Conservation (phyloP, 1,140 invertebrate species). For the Lysiphlebus fabarum region DNA sequence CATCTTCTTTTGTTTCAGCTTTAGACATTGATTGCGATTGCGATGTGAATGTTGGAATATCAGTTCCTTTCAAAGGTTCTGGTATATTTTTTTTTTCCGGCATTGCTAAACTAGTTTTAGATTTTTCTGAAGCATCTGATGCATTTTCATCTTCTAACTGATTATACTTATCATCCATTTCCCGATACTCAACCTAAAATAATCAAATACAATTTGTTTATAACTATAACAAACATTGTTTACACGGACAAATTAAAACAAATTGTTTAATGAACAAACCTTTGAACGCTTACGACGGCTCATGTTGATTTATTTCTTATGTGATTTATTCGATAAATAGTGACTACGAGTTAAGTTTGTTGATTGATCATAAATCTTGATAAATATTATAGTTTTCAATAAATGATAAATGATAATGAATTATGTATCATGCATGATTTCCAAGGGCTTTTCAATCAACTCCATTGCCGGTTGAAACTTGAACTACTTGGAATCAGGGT, state of each 20-base stretch:
- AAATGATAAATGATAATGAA: too few relatives aligned
- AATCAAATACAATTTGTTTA: conserved; percentile 9
- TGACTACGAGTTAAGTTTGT: too few relatives aligned
- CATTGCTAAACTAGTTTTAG: conserved; percentile 55
- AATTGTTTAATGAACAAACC: conserved; percentile 43
- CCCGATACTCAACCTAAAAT: conserved; percentile 63
- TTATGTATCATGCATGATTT: too few relatives aligned
- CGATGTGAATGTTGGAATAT: conserved; percentile 33
- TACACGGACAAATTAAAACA: background rate
- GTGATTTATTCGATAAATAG: too few relatives aligned
- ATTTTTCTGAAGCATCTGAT: conserved; percentile 64
- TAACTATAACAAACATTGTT: too few relatives aligned
- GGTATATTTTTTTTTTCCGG: conserved; percentile 52
- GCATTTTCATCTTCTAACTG: conserved; percentile 62
- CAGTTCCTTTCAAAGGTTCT: conserved; percentile 47
- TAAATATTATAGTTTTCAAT: too few relatives aligned
- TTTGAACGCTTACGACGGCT: conserved; percentile 66
- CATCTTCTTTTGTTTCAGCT: conserved; percentile 48
- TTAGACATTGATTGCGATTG: conserved; percentile 36
- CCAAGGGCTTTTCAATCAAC: too few relatives aligned
- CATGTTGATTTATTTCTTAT: conserved; percentile 45
- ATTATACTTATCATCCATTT: conserved; percentile 68
- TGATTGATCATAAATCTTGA: too few relatives aligned
- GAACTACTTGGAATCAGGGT: too few relatives aligned
- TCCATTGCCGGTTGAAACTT: too few relatives aligned